Conservation (phyloP, 1,140 invertebrate species). For the Heliconius hewitsoni region DNA sequence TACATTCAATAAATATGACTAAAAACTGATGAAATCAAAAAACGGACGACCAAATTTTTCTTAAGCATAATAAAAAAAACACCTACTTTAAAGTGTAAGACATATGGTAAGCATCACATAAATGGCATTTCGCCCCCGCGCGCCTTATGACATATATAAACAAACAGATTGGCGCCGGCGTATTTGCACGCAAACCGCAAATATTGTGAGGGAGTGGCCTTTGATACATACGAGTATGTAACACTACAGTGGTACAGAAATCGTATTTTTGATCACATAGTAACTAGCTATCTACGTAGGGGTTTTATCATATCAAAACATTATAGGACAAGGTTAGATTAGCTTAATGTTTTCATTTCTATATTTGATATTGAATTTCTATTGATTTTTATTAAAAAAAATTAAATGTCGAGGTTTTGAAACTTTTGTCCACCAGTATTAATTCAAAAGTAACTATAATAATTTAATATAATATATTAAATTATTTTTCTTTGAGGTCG, state of each 20-base stretch:
- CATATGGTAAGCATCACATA: background rate
- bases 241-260: background rate
- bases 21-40: background rate
- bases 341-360: background rate
- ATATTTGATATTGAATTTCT: background rate
- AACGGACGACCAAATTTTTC: background rate
- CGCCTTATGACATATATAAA: slow-evolving; percentile 25
- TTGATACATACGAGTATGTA: background rate
- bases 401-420: background rate
- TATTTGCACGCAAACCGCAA: slow-evolving; percentile 29
- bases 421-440: background rate
- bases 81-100: background rate
- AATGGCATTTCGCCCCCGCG: slow-evolving; percentile 18
- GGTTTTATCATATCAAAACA: background rate
- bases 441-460: no score
- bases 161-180: slow-evolving; percentile 33
- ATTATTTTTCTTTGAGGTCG: background rate
- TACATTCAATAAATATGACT: background rate
- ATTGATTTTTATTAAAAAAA: background rate
- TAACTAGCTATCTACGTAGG: background rate
- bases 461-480: no score
- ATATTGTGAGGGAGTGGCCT: slow-evolving; percentile 42
- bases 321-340: slow-evolving; percentile 1
- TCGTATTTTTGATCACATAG: slow-evolving; percentile 1
- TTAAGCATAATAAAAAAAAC: background rate